phyloP scores from a whole-genome alignment of 1,140 invertebrate genomes.

The Dysdera silvatica region DNA sequence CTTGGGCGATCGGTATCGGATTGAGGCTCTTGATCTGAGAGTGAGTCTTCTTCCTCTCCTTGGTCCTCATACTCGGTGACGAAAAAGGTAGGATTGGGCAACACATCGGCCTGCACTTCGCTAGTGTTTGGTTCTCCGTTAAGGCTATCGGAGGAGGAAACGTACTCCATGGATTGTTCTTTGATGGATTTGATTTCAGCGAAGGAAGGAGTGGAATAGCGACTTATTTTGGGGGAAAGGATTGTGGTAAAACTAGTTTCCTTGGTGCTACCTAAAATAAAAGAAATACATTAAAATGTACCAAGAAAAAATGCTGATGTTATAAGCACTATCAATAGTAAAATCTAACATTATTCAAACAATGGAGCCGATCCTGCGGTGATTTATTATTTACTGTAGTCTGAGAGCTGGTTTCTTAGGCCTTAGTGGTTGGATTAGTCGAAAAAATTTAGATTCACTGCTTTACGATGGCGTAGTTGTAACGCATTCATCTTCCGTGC shows the following conservation, averaged over 20 bases:
- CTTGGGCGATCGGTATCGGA: neutral
- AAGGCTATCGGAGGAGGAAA: conserved; percentile 25
- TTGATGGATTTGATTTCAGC: conserved; percentile 19
- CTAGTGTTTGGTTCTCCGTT: conserved; percentile 14
- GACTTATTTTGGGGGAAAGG: conserved; percentile 4
- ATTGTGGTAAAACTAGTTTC: conserved; percentile 26
- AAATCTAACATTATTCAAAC: too few relatives aligned
- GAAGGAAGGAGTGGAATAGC: conserved; percentile 17
- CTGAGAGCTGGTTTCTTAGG: too few relatives aligned
- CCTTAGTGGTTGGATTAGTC: too few relatives aligned
- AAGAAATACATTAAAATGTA: neutral
- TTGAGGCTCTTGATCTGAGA: too few relatives aligned
- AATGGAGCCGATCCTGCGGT: too few relatives aligned
- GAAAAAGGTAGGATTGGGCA: conserved; percentile 1
- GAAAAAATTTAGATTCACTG: too few relatives aligned
- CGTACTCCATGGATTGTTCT: conserved; percentile 26
- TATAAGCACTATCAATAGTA: too few relatives aligned
- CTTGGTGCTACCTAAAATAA: neutral
- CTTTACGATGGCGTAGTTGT: too few relatives aligned
- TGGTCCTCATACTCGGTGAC: neutral
- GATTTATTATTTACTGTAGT: too few relatives aligned
- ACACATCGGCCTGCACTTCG: conserved; percentile 23
- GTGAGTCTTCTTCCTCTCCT: neutral
- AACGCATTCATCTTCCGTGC: too few relatives aligned
- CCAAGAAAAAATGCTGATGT: neutral